Evolutionary conservation across 2,888 invertebrate species (phyloP).

Genomic region (Odontocolon sp.): DNA sequence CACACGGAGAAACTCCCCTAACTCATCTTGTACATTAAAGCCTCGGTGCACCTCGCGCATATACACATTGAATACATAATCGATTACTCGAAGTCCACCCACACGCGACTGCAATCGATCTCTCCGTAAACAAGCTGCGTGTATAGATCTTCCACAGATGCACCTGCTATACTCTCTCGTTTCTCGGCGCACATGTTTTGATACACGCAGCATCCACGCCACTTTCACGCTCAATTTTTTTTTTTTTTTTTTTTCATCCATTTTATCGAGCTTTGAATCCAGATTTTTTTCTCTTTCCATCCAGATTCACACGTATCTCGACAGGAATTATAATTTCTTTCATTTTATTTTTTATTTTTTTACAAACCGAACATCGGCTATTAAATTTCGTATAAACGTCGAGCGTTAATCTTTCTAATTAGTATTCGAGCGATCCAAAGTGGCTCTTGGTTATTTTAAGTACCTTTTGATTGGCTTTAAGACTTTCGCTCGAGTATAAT

Average conservation of each 20-base stretch:
- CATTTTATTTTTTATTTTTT: not conserved
- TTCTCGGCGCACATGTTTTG: conserved; percentile 33
- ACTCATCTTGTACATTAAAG: conserved; percentile 11
- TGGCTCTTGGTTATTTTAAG: conserved; percentile 44
- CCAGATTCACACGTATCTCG: not conserved
- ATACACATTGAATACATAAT: conserved; percentile 59
- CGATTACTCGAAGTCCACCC: conserved; percentile 60
- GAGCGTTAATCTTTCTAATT: conserved; percentile 47
- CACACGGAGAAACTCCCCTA: conserved; percentile 45
- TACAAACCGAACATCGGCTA: not conserved
- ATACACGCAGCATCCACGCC: conserved; percentile 17
- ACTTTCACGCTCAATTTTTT: conserved; percentile 46
- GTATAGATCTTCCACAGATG: conserved; percentile 30
- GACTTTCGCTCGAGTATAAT: conserved; percentile 1
- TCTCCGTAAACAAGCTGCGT: conserved; percentile 57
- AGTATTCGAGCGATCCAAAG: conserved; percentile 24
- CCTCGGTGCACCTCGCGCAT: conserved; percentile 36
- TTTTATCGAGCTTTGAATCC: conserved; percentile 7
- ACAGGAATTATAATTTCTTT: not conserved
- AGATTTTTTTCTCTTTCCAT: not conserved
- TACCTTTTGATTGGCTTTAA: conserved; percentile 36
- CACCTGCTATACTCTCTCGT: conserved; percentile 57
- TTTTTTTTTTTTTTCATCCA: not conserved
- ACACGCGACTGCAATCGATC: conserved; percentile 60
- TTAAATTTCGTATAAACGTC: conserved; percentile 42